Evolutionary conservation across 2,113 vertebrate species (phyloP).

Genomic region (Ammodramus savannarum): DNA sequence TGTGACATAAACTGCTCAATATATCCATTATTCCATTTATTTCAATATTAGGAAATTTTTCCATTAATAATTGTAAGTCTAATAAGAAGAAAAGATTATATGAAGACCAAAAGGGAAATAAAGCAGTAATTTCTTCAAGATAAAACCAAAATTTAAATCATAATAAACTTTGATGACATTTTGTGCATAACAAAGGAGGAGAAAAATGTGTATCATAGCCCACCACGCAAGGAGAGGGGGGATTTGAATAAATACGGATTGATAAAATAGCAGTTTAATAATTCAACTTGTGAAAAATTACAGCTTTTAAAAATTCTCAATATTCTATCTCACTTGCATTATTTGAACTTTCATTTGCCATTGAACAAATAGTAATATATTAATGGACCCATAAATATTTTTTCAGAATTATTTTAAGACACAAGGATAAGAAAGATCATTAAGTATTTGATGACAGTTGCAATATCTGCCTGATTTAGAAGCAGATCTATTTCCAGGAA

Average conservation of each 20-base stretch:
- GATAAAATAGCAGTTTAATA: not conserved
- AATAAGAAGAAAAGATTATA: not conserved
- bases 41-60: not conserved
- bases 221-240: not conserved
- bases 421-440: conserved; percentile 39
- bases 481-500: conserved; percentile 2
- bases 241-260: not conserved
- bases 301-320: not conserved
- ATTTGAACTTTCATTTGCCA: conserved; percentile 44
- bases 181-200: not conserved
- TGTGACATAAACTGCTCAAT: not conserved
- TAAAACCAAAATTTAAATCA: not conserved
- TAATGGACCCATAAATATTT: conserved; percentile 34
- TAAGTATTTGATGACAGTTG: conserved; percentile 36
- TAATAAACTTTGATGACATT: not conserved
- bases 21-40: not conserved
- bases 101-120: not conserved
- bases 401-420: conserved; percentile 23
- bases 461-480: conserved; percentile 40
- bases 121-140: not conserved
- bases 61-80: not conserved
- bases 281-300: not conserved
- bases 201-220: not conserved
- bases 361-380: conserved; percentile 13
- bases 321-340: conserved; percentile 8